phyloP scores from a whole-genome alignment of 2,888 invertebrate genomes.

The Cerastoderma edule region DNA sequence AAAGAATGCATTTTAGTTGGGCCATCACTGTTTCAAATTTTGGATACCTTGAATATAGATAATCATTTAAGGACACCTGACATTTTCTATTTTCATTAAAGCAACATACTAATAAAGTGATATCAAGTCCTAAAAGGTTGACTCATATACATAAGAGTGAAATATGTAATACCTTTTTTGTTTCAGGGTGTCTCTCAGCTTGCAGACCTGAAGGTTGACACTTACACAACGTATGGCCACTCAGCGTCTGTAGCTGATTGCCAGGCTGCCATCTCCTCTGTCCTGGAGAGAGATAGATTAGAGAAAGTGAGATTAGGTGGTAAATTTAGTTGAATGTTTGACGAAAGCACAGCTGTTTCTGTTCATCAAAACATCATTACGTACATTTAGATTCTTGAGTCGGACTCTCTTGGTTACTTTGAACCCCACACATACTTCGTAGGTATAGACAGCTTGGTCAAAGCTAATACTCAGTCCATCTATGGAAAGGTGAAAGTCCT shows the following conservation, averaged over 20 bases:
- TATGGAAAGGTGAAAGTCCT: conserved; percentile 23
- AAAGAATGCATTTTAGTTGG: no score
- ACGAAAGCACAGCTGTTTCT: conserved; percentile 31
- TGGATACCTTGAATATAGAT: no score
- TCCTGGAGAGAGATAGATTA: neutral
- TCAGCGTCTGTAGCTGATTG: conserved; percentile 1
- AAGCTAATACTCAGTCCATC: conserved; percentile 43
- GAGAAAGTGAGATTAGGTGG: conserved; percentile 1
- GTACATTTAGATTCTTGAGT: conserved; percentile 30
- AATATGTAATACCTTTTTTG: no score
- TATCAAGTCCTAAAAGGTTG: no score
- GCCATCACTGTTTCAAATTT: no score
- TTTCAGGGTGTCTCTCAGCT: conserved; percentile 27
- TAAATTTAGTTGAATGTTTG: conserved; percentile 40
- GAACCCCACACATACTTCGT: conserved; percentile 38
- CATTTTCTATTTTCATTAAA: no score
- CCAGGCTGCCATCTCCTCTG: conserved; percentile 16
- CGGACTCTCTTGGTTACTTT: conserved; percentile 22
- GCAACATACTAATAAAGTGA: no score
- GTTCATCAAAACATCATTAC: conserved; percentile 43
- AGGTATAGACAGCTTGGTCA: conserved; percentile 30
- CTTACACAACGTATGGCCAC: conserved; percentile 17
- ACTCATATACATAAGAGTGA: no score
- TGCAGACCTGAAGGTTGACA: conserved; percentile 19
- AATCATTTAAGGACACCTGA: no score